Percentiles rank a stretch among this genome's conserved stretches.
phyloP scores from a whole-genome alignment of 2,113 vertebrate species.

The Sphyrna mokarran region DNA sequence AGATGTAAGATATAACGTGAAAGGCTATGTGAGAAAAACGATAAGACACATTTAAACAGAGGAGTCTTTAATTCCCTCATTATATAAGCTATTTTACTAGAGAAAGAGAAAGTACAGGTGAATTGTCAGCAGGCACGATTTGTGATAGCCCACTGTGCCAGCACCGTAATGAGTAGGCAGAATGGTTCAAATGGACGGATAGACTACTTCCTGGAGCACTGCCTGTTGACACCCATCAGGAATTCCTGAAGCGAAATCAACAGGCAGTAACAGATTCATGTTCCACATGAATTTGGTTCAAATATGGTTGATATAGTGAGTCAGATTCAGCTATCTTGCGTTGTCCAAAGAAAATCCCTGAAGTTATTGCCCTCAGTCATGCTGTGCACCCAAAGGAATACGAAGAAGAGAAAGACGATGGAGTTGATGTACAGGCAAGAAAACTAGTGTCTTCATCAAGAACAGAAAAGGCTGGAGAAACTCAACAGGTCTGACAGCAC shows the following conservation, averaged over 20 bases:
- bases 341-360: not conserved
- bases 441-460: not conserved
- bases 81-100: not conserved
- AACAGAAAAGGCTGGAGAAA: too few relatives aligned
- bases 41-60: not conserved
- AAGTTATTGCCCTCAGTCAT: not conserved
- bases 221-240: not conserved
- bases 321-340: not conserved
- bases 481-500: too few relatives aligned
- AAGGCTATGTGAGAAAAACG: not conserved
- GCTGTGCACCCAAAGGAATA: not conserved
- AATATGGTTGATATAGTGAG: too few relatives aligned
- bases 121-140: not conserved
- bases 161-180: not conserved
- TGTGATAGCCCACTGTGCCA: not conserved
- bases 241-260: not conserved
- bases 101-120: not conserved
- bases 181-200: not conserved
- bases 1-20: not conserved
- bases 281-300: not conserved
- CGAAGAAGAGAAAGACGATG: not conserved
- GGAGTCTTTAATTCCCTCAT: not conserved
- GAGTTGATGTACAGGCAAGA: not conserved
- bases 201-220: not conserved
- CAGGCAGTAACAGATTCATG: not conserved